Evolutionary conservation across 2,888 invertebrate genomes (phyloP).

Genomic region (Hirtodrosophila histrioides): DNA sequence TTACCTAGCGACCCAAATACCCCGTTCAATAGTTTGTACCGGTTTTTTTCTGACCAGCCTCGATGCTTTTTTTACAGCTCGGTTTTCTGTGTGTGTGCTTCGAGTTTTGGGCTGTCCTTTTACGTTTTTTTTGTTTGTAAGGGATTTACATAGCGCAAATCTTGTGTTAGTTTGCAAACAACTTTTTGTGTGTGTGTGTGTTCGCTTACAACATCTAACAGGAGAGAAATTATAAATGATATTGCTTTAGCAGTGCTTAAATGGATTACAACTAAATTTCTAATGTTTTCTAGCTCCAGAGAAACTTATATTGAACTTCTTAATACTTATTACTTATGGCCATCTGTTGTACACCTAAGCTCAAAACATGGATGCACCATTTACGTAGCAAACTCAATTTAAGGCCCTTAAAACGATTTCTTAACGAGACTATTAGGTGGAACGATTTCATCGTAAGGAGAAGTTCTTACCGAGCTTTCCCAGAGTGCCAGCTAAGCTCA

Average conservation of each 20-base stretch:
- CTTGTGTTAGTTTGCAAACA: constrained; percentile 44
- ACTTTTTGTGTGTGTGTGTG: constrained; percentile 7
- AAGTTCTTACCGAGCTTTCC: neutral
- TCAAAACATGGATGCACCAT: constrained; percentile 7
- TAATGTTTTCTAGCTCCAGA: no score
- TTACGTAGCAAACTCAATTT: constrained; percentile 30
- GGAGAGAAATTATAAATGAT: constrained; percentile 33
- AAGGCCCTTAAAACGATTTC: constrained; percentile 48
- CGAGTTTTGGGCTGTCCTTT: constrained; percentile 16
- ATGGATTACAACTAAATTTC: no score
- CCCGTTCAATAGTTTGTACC: constrained; percentile 60
- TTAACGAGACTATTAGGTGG: constrained; percentile 17
- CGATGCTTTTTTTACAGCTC: constrained; percentile 43
- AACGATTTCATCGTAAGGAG: constrained; percentile 14
- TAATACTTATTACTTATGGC: neutral
- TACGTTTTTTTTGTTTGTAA: constrained; percentile 16
- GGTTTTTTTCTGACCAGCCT: constrained; percentile 32
- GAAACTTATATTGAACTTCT: constrained; percentile 6
- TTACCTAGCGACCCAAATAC: constrained; percentile 72
- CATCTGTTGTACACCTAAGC: neutral
- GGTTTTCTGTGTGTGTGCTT: constrained; percentile 12
- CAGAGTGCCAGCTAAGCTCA: constrained; percentile 42
- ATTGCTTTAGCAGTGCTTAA: constrained; percentile 5
- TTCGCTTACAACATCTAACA: constrained; percentile 15
- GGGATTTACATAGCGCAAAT: constrained; percentile 37